Percentiles rank a stretch among this genome's conserved stretches.
Conservation (phyloP, 2,113 vertebrate species). For the Pygathrix nemaeus region DNA sequence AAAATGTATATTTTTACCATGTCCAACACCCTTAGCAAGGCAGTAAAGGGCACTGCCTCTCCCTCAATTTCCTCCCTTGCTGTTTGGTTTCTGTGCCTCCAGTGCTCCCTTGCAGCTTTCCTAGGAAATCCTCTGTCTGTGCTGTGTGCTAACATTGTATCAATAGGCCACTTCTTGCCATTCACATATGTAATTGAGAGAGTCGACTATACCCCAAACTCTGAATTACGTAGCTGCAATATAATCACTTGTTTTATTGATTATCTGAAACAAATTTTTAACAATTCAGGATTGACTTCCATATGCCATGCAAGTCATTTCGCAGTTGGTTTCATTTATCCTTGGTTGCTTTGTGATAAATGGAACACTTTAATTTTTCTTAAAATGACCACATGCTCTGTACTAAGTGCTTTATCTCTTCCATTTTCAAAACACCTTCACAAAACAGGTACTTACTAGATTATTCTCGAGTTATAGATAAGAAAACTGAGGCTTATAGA, state of each 20-base stretch:
- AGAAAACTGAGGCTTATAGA: conserved; percentile 47
- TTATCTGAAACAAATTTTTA: not conserved
- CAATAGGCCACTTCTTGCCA: not conserved
- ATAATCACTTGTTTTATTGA: not conserved
- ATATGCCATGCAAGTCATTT: not conserved
- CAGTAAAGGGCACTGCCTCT: not conserved
- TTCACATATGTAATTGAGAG: not conserved
- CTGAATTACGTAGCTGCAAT: not conserved
- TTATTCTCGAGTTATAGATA: conserved; percentile 49
- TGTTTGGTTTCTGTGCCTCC: not conserved
- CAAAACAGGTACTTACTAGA: not conserved
- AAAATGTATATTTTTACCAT: not conserved
- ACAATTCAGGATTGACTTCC: not conserved
- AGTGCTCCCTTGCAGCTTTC: not conserved
- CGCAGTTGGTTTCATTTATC: conserved; percentile 8
- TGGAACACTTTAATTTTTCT: not conserved
- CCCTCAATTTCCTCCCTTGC: not conserved
- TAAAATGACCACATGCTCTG: conserved; percentile 27
- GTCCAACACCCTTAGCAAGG: not conserved
- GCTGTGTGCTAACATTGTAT: not conserved
- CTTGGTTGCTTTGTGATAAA: not conserved
- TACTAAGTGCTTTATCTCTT: conserved; percentile 14
- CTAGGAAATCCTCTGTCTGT: not conserved
- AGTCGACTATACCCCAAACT: not conserved
- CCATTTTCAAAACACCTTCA: conserved; percentile 49